phyloP scores from a whole-genome alignment of 2,888 invertebrate species.

The Tetragonula carbonaria region DNA sequence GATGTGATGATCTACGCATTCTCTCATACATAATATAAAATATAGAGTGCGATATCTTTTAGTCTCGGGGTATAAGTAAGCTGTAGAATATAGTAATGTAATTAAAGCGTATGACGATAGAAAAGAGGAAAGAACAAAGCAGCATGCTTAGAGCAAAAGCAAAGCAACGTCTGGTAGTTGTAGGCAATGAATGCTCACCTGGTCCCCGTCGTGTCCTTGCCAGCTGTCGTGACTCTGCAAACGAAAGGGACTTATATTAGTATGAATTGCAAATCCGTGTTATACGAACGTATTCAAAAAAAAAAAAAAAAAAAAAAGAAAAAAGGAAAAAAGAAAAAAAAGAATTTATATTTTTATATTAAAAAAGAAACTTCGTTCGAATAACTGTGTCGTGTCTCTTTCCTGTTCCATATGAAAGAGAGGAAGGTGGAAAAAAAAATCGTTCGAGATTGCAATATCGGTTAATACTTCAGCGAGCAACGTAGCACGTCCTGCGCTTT shows the following conservation, averaged over 20 bases:
- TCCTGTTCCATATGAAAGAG: background rate
- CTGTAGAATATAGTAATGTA: background rate
- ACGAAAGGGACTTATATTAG: conserved; percentile 77
- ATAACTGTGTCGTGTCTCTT: background rate
- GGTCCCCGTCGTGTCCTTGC: conserved; percentile 87
- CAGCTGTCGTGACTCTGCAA: conserved; percentile 87
- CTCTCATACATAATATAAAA: no score
- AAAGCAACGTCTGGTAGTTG: conserved; percentile 38
- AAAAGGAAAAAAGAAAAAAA: background rate
- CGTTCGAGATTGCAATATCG: conserved; percentile 13
- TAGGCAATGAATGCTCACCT: conserved; percentile 82
- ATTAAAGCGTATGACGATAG: conserved; percentile 16
- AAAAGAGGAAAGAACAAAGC: conserved; percentile 32
- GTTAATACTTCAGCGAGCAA: conserved; percentile 13
- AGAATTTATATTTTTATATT: no score
- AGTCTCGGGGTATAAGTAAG: background rate
- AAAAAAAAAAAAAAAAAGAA: background rate
- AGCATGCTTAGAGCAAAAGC: conserved; percentile 44
- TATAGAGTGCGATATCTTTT: no score
- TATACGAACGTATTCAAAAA: background rate
- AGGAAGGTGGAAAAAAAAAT: no score
- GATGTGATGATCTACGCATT: no score
- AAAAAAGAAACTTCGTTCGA: background rate
- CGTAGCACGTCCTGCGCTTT: background rate
- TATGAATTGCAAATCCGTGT: background rate